Evolutionary conservation across 2,113 vertebrate genomes (phyloP).

Genomic region (Psettodes erumei): DNA sequence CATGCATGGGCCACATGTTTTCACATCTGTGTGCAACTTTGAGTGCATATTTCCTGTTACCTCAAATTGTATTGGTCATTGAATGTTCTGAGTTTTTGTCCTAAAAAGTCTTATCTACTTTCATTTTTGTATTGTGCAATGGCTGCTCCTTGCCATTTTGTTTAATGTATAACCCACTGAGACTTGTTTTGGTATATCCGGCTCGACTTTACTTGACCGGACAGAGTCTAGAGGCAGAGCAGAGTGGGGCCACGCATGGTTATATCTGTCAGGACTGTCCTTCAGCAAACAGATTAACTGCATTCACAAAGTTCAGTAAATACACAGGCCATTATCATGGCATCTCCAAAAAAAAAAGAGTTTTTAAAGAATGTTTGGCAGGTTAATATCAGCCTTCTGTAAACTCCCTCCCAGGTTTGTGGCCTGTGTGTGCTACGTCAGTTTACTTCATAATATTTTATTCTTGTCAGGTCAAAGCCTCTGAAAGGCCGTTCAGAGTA

Average conservation of each 20-base stretch:
- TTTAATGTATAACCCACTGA: too few species aligned
- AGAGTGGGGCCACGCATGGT: background rate
- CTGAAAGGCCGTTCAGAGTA: background rate
- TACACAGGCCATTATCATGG: background rate
- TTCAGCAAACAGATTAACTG: background rate
- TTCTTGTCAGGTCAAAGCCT: background rate
- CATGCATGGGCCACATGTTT: too few species aligned
- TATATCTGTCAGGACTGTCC: background rate
- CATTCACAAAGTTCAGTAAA: background rate
- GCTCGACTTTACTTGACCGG: too few species aligned
- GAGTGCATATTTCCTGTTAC: too few species aligned
- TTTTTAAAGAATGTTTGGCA: background rate
- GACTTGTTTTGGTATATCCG: too few species aligned
- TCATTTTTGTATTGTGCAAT: too few species aligned
- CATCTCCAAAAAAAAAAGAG: background rate
- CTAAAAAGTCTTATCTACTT: too few species aligned
- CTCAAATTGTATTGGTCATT: too few species aligned
- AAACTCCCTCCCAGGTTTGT: background rate
- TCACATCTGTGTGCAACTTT: too few species aligned
- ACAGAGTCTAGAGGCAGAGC: background rate
- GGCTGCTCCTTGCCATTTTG: too few species aligned
- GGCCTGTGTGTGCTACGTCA: too few species aligned
- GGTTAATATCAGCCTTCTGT: background rate
- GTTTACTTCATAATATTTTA: background rate
- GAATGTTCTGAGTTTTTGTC: too few species aligned